Conservation (phyloP, 1,140 invertebrate species). For the Caenorhabditis tropicalis region DNA sequence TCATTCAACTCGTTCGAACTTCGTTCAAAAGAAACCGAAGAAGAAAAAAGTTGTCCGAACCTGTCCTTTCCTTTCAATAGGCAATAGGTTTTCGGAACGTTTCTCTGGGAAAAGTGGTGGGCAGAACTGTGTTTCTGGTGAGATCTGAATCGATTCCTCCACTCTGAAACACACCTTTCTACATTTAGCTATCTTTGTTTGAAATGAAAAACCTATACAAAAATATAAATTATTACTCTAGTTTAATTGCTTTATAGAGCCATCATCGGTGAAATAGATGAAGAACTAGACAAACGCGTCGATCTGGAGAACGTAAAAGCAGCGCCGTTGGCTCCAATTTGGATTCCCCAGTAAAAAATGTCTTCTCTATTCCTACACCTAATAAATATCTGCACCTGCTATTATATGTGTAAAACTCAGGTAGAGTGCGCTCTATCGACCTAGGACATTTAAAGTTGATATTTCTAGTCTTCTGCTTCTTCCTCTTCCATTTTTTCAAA, state of each 20-base stretch:
- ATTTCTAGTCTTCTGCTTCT: no score
- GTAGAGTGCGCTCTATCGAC: no score
- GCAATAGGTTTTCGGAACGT: background rate
- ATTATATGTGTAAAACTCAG: no score
- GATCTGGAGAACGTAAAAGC: conserved; percentile 61
- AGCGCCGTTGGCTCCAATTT: conserved; percentile 58
- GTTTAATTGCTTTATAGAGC: conserved; percentile 51
- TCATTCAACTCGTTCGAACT: background rate
- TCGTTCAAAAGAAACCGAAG: background rate
- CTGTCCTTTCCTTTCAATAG: background rate
- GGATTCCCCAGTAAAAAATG: conserved; percentile 41
- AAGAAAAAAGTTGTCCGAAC: background rate
- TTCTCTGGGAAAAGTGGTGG: background rate
- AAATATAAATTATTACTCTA: no score
- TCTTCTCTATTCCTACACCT: no score
- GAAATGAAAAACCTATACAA: no score
- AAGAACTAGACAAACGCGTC: conserved; percentile 60
- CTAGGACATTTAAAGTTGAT: no score
- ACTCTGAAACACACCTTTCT: no score
- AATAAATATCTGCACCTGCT: no score
- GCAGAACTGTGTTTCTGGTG: background rate
- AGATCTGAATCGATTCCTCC: background rate
- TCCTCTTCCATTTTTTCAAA: no score
- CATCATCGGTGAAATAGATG: conserved; percentile 60
- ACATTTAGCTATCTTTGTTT: no score